Evolutionary conservation across 2,113 vertebrate genomes (phyloP).

Genomic region (Cryptomyrus ogoouensis): DNA sequence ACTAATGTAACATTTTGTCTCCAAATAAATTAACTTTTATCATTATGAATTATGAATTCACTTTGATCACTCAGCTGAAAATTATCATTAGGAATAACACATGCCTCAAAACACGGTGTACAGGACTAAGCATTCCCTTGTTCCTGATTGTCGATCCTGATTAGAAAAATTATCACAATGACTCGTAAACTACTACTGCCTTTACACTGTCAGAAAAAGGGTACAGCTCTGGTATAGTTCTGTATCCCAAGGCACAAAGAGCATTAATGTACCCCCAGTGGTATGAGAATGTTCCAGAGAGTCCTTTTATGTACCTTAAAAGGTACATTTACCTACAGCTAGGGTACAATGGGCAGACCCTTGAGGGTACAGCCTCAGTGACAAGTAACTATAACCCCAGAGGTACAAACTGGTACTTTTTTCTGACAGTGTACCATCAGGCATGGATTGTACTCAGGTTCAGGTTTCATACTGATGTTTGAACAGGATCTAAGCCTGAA

Average conservation of each 20-base stretch:
- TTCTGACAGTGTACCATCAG: neutral
- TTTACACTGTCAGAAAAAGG: neutral
- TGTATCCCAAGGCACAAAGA: neutral
- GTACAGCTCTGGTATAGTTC: neutral
- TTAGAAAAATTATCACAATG: neutral
- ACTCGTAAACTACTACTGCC: neutral
- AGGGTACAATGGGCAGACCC: neutral
- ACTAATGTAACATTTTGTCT: neutral
- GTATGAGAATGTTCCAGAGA: neutral
- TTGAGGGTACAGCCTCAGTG: no score
- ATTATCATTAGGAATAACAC: neutral
- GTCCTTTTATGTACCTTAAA: neutral
- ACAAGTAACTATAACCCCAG: neutral
- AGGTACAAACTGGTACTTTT: neutral
- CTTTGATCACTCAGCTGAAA: neutral
- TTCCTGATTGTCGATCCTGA: neutral
- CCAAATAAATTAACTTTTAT: neutral
- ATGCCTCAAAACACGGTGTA: neutral
- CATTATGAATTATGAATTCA: neutral
- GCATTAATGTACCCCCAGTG: neutral
- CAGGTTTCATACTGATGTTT: neutral
- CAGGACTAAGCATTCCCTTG: neutral
- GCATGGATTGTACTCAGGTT: neutral
- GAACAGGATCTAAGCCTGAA: neutral
- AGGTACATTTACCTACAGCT: neutral